Conservation (phyloP, 2,888 invertebrate genomes). For the Allygus modestus region DNA sequence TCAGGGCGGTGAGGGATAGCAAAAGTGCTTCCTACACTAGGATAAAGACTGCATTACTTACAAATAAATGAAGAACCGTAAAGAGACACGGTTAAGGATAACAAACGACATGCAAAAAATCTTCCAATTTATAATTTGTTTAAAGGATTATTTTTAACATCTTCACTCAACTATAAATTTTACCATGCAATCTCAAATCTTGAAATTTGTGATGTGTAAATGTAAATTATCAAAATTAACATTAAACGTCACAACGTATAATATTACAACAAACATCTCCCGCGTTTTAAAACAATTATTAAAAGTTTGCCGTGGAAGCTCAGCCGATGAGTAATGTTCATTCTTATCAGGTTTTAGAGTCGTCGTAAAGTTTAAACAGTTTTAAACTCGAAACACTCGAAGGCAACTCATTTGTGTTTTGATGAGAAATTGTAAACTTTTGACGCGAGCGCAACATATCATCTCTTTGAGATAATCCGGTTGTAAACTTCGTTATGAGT, state of each 20-base stretch:
- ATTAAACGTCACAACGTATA: no score
- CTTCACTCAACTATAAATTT: no score
- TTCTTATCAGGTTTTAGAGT: constrained; percentile 40
- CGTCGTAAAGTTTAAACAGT: constrained; percentile 45
- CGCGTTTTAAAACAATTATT: not conserved
- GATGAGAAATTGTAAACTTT: constrained; percentile 41
- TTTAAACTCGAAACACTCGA: constrained; percentile 38
- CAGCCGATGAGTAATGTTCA: constrained; percentile 1
- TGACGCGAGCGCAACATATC: constrained; percentile 28
- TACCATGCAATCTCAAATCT: no score
- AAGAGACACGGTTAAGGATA: no score
- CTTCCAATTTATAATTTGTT: no score
- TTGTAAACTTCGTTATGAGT: not conserved
- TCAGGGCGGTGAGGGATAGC: not conserved
- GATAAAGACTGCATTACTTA: no score
- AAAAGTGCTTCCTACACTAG: not conserved
- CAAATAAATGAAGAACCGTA: no score
- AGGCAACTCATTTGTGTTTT: constrained; percentile 45
- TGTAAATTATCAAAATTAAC: no score
- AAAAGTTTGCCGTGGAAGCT: not conserved
- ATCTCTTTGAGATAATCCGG: constrained; percentile 34
- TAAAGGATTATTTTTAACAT: no score
- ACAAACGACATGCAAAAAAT: no score
- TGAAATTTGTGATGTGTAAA: no score
- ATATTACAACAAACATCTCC: no score